These are phyloP conservation scores for Galbula dea DNA, from an alignment of 2,113 vertebrate species.

Conservation along the genomic window DNA sequence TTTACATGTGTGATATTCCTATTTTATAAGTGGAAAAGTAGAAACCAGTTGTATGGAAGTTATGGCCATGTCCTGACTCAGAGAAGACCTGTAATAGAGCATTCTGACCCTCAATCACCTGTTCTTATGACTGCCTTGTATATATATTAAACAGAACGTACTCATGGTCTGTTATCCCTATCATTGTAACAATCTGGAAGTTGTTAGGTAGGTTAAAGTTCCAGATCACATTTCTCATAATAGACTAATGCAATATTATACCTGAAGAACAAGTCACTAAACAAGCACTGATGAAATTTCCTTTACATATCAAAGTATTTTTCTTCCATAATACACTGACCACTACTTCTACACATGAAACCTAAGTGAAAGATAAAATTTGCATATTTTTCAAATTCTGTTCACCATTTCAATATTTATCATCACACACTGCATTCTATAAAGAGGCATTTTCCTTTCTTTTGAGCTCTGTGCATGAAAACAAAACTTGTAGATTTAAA, in stretches of 20 bases:
- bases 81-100: background rate
- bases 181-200: background rate
- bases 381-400: background rate
- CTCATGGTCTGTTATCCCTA: background rate
- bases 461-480: background rate
- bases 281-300: background rate
- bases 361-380: background rate
- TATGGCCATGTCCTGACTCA: background rate
- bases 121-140: background rate
- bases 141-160: background rate
- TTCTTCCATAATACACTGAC: background rate
- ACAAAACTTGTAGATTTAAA: background rate
- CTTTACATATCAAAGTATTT: background rate
- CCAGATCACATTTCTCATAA: background rate
- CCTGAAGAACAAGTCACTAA: background rate
- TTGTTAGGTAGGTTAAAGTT: background rate
- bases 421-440: background rate
- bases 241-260: background rate
- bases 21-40: background rate
- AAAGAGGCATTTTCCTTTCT: background rate
- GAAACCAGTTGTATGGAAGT: background rate
- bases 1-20: background rate
- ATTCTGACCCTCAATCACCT: background rate
- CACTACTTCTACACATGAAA: background rate
- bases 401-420: background rate